Evolutionary conservation across 1,140 invertebrate genomes (phyloP).

Genomic region (Psilanteris sp.): DNA sequence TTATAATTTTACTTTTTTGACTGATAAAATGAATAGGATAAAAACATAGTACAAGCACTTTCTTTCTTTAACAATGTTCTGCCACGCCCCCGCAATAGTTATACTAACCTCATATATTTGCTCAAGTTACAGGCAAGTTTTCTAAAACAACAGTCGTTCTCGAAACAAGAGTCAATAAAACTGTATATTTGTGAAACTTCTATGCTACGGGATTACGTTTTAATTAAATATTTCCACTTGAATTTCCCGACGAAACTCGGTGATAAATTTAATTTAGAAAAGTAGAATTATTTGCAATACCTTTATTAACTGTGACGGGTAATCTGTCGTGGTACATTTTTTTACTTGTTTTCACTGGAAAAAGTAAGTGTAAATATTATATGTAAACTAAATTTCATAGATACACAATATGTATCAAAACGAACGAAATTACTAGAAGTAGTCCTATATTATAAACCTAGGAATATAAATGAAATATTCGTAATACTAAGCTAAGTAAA

Average conservation of each 20-base stretch:
- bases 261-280: slow-evolving; percentile 13
- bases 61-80: slow-evolving; percentile 25
- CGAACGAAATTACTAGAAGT: too few relatives aligned
- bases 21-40: slow-evolving; percentile 18
- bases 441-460: too few relatives aligned
- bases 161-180: slow-evolving; percentile 40
- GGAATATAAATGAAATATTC: too few relatives aligned
- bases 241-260: slow-evolving; percentile 2
- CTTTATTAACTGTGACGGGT: slow-evolving; percentile 1
- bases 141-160: slow-evolving; percentile 39
- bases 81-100: slow-evolving; percentile 21
- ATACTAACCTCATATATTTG: slow-evolving; percentile 31
- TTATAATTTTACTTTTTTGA: background rate
- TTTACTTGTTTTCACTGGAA: background rate
- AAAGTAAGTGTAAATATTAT: background rate
- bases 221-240: slow-evolving; percentile 32
- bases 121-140: slow-evolving; percentile 42
- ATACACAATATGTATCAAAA: too few relatives aligned
- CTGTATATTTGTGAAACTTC: slow-evolving; percentile 32
- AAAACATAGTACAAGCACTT: slow-evolving; percentile 26
- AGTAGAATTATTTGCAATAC: slow-evolving; percentile 4
- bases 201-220: slow-evolving; percentile 20
- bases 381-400: too few relatives aligned
- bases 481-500: too few relatives aligned
- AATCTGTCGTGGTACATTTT: background rate